These are phyloP conservation scores for Manis javanica DNA, from an alignment of 2,797 vertebrate species.

Conservation along the genomic window DNA sequence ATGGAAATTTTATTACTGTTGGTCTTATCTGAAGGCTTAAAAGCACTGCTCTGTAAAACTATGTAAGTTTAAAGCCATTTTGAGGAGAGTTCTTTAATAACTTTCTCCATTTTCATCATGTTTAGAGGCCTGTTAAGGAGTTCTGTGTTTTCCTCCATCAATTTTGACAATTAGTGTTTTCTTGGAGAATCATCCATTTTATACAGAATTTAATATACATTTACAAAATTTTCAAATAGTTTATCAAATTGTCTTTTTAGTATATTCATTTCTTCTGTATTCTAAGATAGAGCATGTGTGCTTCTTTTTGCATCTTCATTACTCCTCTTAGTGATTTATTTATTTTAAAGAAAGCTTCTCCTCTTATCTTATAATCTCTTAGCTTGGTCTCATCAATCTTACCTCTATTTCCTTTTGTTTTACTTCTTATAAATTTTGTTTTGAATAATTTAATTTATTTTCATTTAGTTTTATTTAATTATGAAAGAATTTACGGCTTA, in stretches of 20 bases:
- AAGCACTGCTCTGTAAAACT: background rate
- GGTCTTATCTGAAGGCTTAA: background rate
- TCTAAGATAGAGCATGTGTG: background rate
- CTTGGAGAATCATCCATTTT: background rate
- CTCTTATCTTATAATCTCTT: background rate
- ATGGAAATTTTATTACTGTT: background rate
- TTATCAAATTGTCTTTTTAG: background rate
- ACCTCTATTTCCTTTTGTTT: background rate
- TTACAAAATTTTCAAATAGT: background rate
- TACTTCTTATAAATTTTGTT: background rate
- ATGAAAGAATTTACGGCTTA: background rate
- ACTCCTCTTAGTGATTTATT: background rate
- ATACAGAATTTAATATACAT: background rate
- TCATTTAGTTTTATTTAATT: background rate
- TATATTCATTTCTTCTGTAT: background rate
- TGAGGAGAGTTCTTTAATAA: background rate
- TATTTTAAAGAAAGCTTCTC: background rate
- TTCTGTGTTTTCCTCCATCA: background rate
- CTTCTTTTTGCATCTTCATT: background rate
- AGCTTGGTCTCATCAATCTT: background rate
- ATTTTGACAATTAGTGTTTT: background rate
- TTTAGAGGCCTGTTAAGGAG: background rate
- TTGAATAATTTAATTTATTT: background rate
- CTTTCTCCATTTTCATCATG: background rate
- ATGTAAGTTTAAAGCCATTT: background rate